Evolutionary conservation across 2,888 invertebrate species (phyloP), one percentile per base, ranked within the genome.

Genomic region (Orthosia cruda): DNA sequence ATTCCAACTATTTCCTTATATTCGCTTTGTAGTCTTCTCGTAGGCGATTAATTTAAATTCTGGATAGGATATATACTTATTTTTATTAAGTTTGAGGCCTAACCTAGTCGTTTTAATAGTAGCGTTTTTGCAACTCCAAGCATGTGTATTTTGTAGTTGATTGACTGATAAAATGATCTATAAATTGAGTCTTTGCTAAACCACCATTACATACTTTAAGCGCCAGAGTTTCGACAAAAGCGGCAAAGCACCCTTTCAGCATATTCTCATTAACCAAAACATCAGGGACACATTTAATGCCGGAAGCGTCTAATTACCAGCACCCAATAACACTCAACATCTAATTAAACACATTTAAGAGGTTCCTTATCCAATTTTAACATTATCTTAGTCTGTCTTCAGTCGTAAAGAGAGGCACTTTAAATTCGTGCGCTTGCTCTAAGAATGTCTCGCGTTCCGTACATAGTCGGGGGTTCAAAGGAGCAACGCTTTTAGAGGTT

Each of bases 341-440:
- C 23, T 67, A 79, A 75, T 82, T 79, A 82, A 86, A 84, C 67
- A 71, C 49, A 64, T 74, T 72, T 78, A 71, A 76, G 58, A 63
- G 45, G 57, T 71, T 74, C 58, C 70, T 71, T 70, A 74, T 80
- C 80, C 76, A 78, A 66, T 62, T 73, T 83, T 76, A 71, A 64
- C 71, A 71, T 74, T 70, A 73, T 75, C 66, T 77, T 71, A 49
- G 62, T 64, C 55, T 18, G 57, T 65, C 57, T 65, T 40, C 5
- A 26, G 69, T 83, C 87, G 80, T 86, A 85, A 87, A 86, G 58
- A 26, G 45, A 71, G 32, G 67, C 69, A 82, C 80, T 86, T 87
- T 71, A 81, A 77, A 79, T 81, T 77, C 61, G 75, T 80, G 52
- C 66, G 70, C 69, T 50, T 23, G 32, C 20, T 65, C 13, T 26